Conservation (phyloP, 2,113 vertebrate species). For the Pelusios castaneus region DNA sequence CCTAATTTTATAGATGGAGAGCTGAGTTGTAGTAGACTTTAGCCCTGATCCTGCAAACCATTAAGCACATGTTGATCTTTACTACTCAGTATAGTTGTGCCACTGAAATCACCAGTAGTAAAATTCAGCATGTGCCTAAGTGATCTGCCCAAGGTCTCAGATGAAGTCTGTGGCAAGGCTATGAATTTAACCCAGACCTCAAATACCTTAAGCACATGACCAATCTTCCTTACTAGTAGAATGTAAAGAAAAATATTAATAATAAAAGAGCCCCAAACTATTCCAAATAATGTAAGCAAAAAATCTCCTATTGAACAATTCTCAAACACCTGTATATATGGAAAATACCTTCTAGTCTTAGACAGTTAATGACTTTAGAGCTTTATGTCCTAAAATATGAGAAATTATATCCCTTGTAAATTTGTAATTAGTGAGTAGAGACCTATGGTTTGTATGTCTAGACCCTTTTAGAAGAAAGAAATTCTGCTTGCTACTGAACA, state of each 20-base stretch:
- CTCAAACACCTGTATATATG: neutral
- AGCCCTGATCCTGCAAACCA: neutral
- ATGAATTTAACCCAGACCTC: neutral
- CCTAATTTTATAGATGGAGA: neutral
- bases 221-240: neutral
- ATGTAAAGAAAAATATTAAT: neutral
- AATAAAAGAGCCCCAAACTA: neutral
- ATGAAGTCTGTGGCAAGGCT: neutral
- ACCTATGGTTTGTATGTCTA: neutral
- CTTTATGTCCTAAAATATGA: neutral
- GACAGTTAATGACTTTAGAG: neutral
- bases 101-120: neutral
- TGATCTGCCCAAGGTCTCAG: accelerated
- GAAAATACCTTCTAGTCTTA: neutral
- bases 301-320: neutral
- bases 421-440: neutral
- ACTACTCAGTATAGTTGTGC: neutral
- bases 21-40: neutral
- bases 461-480: neutral
- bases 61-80: neutral
- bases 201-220: neutral
- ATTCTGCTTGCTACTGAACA: neutral
- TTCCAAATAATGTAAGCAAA: neutral
- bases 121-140: neutral
- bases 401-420: neutral